Evolutionary conservation across 2,888 invertebrate genomes (phyloP).

Genomic region (Tipula lateralis): DNA sequence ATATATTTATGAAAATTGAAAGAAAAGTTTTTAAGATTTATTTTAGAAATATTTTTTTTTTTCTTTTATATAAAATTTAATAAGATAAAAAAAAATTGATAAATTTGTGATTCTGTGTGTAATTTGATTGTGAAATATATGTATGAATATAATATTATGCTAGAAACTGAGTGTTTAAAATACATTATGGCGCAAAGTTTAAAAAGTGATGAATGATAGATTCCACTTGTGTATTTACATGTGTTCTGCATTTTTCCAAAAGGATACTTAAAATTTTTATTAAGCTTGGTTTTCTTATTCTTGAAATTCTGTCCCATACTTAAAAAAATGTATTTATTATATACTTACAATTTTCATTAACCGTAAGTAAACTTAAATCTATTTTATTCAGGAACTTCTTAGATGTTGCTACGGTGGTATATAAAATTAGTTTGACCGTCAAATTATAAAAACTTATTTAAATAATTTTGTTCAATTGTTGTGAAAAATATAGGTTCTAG

Average conservation of each 20-base stretch:
- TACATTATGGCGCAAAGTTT: background rate
- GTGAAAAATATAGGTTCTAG: no score
- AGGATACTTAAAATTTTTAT: background rate
- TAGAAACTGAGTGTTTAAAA: background rate
- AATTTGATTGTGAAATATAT: background rate
- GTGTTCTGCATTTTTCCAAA: background rate
- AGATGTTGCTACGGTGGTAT: no score
- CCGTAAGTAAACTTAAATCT: background rate
- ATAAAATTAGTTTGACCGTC: no score
- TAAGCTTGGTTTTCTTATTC: background rate
- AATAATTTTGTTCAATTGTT: no score
- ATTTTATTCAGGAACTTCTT: no score
- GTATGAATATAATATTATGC: background rate
- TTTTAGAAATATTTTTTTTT: background rate
- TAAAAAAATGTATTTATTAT: background rate
- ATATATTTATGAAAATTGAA: constrained; percentile 25
- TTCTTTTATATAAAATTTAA: background rate
- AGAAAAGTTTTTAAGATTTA: constrained; percentile 20
- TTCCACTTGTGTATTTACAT: background rate
- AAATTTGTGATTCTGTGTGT: background rate
- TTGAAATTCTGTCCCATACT: background rate
- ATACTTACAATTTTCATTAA: background rate
- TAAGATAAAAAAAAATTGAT: constrained; percentile 8
- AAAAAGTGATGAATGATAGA: background rate
- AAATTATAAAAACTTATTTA: no score